phyloP scores from a whole-genome alignment of 2,888 invertebrate species.

The Deroplatys truncata region DNA sequence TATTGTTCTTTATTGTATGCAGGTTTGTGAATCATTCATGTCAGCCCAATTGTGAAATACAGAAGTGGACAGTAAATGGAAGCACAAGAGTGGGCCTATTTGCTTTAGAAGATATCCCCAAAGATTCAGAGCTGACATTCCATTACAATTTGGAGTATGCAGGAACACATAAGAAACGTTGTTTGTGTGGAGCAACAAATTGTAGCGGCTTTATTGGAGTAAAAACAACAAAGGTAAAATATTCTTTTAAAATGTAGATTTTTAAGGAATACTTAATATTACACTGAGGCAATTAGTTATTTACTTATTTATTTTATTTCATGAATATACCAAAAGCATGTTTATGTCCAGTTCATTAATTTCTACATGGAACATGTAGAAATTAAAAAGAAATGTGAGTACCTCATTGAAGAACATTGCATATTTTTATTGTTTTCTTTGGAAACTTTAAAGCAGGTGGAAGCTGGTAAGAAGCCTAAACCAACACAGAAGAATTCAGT shows the following conservation, averaged over 20 bases:
- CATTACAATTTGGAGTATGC: slow-evolving; percentile 87
- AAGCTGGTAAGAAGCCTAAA: slow-evolving; percentile 12
- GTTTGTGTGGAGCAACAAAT: slow-evolving; percentile 78
- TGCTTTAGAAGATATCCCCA: slow-evolving; percentile 74
- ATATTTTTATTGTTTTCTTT: background rate
- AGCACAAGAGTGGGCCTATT: slow-evolving; percentile 88
- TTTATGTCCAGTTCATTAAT: too few species aligned
- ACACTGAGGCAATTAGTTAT: background rate
- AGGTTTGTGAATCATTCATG: slow-evolving; percentile 95
- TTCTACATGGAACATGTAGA: too few species aligned
- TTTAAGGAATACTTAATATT: background rate
- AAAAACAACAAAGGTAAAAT: slow-evolving; percentile 49
- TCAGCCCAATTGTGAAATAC: slow-evolving; percentile 91
- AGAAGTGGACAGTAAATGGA: slow-evolving; percentile 94
- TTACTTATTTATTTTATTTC: too few species aligned
- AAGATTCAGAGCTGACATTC: slow-evolving; percentile 85
- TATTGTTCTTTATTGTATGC: background rate
- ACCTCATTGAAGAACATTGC: too few species aligned
- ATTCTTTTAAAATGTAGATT: background rate
- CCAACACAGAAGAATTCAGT: background rate
- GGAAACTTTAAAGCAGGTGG: background rate
- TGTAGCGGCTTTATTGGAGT: slow-evolving; percentile 91
- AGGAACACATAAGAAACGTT: slow-evolving; percentile 76
- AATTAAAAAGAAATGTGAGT: too few species aligned
- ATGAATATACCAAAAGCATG: too few species aligned